A percentile compares a stretch with the other conserved stretches of the same genome.
Evolutionary conservation across 2,113 vertebrate genomes (phyloP).

Genomic region (Brachyhypopomus gauderio): DNA sequence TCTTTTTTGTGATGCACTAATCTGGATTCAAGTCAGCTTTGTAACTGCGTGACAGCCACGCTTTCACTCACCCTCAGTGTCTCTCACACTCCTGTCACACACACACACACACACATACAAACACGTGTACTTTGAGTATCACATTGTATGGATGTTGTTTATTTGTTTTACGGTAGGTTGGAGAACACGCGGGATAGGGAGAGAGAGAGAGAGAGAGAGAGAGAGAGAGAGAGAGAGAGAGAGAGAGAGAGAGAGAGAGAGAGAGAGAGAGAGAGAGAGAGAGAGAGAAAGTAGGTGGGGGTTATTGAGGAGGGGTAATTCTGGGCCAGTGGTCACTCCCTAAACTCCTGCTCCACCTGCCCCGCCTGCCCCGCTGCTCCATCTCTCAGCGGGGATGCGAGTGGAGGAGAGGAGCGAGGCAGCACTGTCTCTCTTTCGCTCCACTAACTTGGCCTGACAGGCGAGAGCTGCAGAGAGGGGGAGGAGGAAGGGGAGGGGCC

Average conservation of each 20-base stretch:
- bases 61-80: slow-evolving; percentile 21
- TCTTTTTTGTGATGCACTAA: slow-evolving; percentile 44
- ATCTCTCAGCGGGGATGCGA: slow-evolving; percentile 47
- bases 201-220: background rate
- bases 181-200: slow-evolving; percentile 1
- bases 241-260: background rate
- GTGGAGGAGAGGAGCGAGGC: slow-evolving; percentile 39
- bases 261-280: background rate
- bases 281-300: no score
- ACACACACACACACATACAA: background rate
- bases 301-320: slow-evolving; percentile 4
- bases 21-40: slow-evolving; percentile 37
- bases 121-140: background rate
- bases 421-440: slow-evolving; percentile 58
- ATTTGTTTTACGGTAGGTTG: slow-evolving; percentile 16
- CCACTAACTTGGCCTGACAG: slow-evolving; percentile 57
- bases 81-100: background rate
- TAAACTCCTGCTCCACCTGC: slow-evolving; percentile 51
- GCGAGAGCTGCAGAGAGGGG: slow-evolving; percentile 43
- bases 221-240: background rate
- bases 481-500: slow-evolving; percentile 34
- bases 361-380: slow-evolving; percentile 43
- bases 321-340: slow-evolving; percentile 45
- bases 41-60: slow-evolving; percentile 34
- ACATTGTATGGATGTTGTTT: slow-evolving; percentile 13